These are phyloP conservation scores for Clarias magur DNA, from an alignment of 2,113 vertebrate species.

Conservation along the genomic window DNA sequence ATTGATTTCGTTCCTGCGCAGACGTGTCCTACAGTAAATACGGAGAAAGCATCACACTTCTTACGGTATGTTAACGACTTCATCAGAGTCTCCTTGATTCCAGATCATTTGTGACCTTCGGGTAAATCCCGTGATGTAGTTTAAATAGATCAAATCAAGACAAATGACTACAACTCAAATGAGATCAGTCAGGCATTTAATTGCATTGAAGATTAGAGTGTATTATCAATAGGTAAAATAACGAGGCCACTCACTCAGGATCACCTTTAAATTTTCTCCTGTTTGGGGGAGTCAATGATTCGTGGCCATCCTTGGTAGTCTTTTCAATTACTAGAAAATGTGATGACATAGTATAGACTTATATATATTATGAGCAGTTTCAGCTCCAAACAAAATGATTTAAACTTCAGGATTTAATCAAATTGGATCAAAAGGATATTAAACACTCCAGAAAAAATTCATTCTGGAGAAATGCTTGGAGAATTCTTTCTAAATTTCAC, in stretches of 20 bases:
- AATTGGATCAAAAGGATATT: background rate
- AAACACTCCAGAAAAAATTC: background rate
- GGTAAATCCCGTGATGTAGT: slow-evolving; percentile 14
- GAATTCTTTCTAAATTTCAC: background rate
- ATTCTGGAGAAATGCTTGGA: background rate
- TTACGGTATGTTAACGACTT: background rate
- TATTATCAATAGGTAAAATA: slow-evolving; percentile 36
- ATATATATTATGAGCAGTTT: background rate
- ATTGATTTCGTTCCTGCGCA: background rate
- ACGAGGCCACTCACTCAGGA: background rate
- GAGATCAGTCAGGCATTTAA: slow-evolving; percentile 45
- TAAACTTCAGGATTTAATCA: background rate
- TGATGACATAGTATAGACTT: no score
- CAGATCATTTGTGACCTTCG: slow-evolving; percentile 41
- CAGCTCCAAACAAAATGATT: background rate
- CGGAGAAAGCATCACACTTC: background rate
- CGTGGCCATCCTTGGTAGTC: background rate
- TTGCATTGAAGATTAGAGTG: slow-evolving; percentile 27
- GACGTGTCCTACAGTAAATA: background rate
- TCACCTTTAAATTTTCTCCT: background rate
- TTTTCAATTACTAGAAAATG: background rate
- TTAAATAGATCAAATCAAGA: slow-evolving; percentile 35
- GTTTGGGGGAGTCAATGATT: background rate
- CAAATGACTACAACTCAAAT: slow-evolving; percentile 34
- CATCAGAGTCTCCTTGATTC: slow-evolving; percentile 17